Percentiles rank a stretch among this genome's conserved stretches.
These are phyloP conservation scores for Poeciliopsis prolifica DNA, from an alignment of 2,113 vertebrate species.

Conservation along the genomic window DNA sequence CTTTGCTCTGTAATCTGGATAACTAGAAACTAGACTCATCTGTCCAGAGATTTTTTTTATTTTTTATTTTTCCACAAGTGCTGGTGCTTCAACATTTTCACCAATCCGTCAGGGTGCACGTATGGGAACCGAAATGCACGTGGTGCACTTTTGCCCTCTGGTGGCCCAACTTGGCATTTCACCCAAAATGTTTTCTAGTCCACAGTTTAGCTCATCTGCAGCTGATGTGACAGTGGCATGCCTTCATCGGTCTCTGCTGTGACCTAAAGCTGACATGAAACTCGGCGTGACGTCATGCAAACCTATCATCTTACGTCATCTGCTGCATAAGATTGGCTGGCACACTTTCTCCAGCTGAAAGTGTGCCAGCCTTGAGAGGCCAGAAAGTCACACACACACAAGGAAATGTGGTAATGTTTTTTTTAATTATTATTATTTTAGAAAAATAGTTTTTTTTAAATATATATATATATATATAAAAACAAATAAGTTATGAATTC, in stretches of 20 bases:
- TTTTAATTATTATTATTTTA: slow-evolving; percentile 61
- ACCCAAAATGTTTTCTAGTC: not conserved
- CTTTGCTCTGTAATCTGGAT: too few relatives aligned
- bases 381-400: slow-evolving; percentile 23
- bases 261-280: slow-evolving; percentile 15
- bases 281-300: slow-evolving; percentile 25
- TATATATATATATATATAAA: slow-evolving; percentile 51
- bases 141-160: slow-evolving; percentile 65
- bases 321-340: slow-evolving; percentile 11
- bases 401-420: not conserved
- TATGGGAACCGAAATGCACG: not conserved
- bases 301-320: slow-evolving; percentile 11
- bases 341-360: slow-evolving; percentile 26
- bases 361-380: slow-evolving; percentile 35
- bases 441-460: slow-evolving; percentile 69
- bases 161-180: slow-evolving; percentile 50
- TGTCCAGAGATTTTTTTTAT: too few relatives aligned
- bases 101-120: not conserved
- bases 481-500: slow-evolving; percentile 77
- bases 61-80: not conserved
- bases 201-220: not conserved
- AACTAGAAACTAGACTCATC: too few relatives aligned
- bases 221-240: not conserved
- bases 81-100: too few relatives aligned
- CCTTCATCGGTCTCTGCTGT: not conserved